Evolutionary conservation across 2,888 invertebrate genomes (phyloP), one percentile per base, ranked within the genome.

Genomic region (Parapristionchus giblindavisi): DNA sequence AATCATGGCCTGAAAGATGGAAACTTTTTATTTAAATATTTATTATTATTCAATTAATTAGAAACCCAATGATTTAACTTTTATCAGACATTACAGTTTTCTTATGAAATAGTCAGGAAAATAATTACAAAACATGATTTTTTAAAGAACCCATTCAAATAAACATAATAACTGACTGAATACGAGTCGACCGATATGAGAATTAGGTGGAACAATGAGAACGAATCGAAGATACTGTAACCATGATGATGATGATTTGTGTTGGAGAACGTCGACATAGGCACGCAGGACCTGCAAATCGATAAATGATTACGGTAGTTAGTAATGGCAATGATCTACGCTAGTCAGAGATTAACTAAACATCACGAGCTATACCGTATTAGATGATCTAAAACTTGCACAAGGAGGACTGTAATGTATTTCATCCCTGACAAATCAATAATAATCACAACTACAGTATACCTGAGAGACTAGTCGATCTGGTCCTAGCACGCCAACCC

Each of bases 211-310:
- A 17, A 83, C 78, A 40, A 88, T 78, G 8, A 87, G 56, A 8
- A 81, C 79, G 76, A 88, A 88, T 40, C 86, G 77, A 17, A 88
- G 78, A 75, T 85, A 87, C 68, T 82, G 79, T 48, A 88, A 79
- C 84, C 85, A 87, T 17, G 85, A 85, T 72, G 84, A 80, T 21
- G 82, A 79, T 1, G 85, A 80, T 75, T 87, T 88, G 74, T 87
- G 86, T 14, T 79, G 81, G n/a, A 87, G 79, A 21, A 83, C 78
- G 54, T 86, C 87, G 29, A 87, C 85, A 75, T 87, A 87, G 21
- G 85, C 85, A n/a, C 84, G 82, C 6, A 86, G 77, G 2, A 84
- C 79, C 77, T 77, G 71, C 27, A 66, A 34, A 38, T 21, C 5
- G 66, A 24, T 6, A 24, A 27, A 54, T 11, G 48, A 27, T 11